phyloP scores from a whole-genome alignment of 2,797 vertebrate genomes.

The Coluber constrictor region DNA sequence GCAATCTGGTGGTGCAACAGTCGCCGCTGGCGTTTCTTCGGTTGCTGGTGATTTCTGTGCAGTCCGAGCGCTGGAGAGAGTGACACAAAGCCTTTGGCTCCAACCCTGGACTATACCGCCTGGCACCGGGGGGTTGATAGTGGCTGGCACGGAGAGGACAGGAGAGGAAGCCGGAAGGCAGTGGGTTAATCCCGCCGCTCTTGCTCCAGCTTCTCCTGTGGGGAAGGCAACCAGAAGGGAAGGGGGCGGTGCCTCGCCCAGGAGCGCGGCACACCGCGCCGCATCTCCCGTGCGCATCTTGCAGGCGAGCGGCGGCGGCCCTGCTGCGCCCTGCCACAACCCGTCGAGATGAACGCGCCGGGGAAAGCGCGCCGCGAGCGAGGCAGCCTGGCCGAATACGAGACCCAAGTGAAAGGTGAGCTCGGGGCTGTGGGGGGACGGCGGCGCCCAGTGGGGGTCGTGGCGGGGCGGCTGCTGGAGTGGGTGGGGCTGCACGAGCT shows the following conservation, averaged over 20 bases:
- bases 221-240: background rate
- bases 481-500: background rate
- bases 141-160: constrained; percentile 58
- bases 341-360: constrained; percentile 12
- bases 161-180: background rate
- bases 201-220: constrained; percentile 55
- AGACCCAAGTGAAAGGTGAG: constrained; percentile 76
- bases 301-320: background rate
- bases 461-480: background rate
- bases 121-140: background rate
- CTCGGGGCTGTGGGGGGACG: constrained; percentile 10
- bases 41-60: background rate
- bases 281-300: constrained; percentile 12
- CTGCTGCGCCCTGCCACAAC: background rate
- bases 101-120: constrained; percentile 17
- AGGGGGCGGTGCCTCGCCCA: constrained; percentile 12
- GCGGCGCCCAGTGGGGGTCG: background rate
- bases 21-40: background rate
- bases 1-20: background rate
- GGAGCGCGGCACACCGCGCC: constrained; percentile 9
- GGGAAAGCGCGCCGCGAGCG: constrained; percentile 63
- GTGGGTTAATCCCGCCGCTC: constrained; percentile 66
- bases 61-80: background rate
- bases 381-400: constrained; percentile 90
- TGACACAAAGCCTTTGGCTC: constrained; percentile 43